Evolutionary conservation across 2,888 invertebrate genomes (phyloP).

Genomic region (Emmelina monodactyla): DNA sequence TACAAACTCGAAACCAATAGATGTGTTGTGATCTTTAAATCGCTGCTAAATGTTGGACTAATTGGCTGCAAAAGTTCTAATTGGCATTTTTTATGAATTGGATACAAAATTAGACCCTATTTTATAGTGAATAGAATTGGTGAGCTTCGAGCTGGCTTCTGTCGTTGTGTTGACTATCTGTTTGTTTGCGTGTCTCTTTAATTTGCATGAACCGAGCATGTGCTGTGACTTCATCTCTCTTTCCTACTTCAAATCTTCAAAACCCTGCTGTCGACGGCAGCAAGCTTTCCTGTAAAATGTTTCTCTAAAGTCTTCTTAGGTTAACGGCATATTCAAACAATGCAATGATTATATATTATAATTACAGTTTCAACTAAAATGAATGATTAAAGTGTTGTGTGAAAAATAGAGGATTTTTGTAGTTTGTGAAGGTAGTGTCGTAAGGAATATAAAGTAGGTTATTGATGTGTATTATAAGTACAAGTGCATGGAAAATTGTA

Average conservation of each 20-base stretch:
- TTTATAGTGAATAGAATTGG: conserved; percentile 44
- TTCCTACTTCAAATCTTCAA: conserved; percentile 31
- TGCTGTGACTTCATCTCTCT: conserved; percentile 41
- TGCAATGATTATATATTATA: too few relatives aligned
- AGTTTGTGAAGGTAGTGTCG: conserved; percentile 1
- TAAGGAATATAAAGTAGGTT: too few relatives aligned
- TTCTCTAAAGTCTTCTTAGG: too few relatives aligned
- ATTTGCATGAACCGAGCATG: conserved; percentile 64
- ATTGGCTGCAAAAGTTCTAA: conserved; percentile 40
- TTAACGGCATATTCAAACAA: too few relatives aligned
- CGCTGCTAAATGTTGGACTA: conserved; percentile 30
- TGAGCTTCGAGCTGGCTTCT: conserved; percentile 52
- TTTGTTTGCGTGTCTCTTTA: conserved; percentile 61
- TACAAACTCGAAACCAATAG: conserved; percentile 28
- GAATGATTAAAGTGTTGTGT: too few relatives aligned
- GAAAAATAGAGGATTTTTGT: too few relatives aligned
- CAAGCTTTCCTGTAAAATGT: not conserved
- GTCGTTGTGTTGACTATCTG: conserved; percentile 52
- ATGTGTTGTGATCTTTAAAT: conserved; percentile 46
- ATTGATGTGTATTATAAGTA: too few relatives aligned
- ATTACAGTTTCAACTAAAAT: too few relatives aligned
- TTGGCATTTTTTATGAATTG: not conserved
- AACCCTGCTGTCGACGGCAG: conserved; percentile 29
- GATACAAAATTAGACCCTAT: conserved; percentile 37
- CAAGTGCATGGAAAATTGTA: too few relatives aligned